Evolutionary conservation across 2,888 invertebrate species (phyloP), one percentile per base, ranked within the genome.

Genomic region (Synergus japonicus): DNA sequence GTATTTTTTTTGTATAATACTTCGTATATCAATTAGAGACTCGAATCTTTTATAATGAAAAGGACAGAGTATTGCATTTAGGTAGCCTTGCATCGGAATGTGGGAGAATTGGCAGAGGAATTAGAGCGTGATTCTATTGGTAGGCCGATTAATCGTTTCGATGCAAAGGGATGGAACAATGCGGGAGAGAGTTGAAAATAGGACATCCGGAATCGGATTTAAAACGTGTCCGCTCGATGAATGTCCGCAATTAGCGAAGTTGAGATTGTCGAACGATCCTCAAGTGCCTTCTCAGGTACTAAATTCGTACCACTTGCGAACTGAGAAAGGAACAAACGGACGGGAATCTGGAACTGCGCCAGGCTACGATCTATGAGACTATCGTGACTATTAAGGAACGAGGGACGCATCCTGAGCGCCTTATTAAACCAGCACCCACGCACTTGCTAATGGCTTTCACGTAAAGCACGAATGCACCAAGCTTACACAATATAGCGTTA

Each of bases 301-400:
- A 73, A 73, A 73, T 73, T 73, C 69, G 69, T 54, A 73, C 73
- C 73, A 73, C 73, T 73, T 73, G 73, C 73, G n/a, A 44, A 43
- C 41, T n/a, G 49, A 73, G 49, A 15, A 49, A 73, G 73, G 54
- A 73, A 54, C 37, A 37, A 73, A 73, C 73, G 69, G 76, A 54
- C 76, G 18, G 22, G 79, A 77, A 77, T 80, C 80, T 81, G 80
- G 83, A 80, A 77, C n/a, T 77, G 41, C 37, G 81, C 81, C 83
- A 81, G 79, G 69, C 77, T 80, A 60, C 79, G 77, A 81, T 83
- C 81, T 81, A 83, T 83, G 80, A 81, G 79, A 79, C 79, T 69
- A 76, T 79, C 81, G 80, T 80, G 79, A 79, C 79, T 69, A 76
- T 79, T 76, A 37, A 44, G 13, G 73, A 60, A 60, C 41, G 29